Evolutionary conservation across 2,113 vertebrate species (phyloP), one percentile per base, ranked within the genome.

Genomic region (Eolophus roseicapilla): DNA sequence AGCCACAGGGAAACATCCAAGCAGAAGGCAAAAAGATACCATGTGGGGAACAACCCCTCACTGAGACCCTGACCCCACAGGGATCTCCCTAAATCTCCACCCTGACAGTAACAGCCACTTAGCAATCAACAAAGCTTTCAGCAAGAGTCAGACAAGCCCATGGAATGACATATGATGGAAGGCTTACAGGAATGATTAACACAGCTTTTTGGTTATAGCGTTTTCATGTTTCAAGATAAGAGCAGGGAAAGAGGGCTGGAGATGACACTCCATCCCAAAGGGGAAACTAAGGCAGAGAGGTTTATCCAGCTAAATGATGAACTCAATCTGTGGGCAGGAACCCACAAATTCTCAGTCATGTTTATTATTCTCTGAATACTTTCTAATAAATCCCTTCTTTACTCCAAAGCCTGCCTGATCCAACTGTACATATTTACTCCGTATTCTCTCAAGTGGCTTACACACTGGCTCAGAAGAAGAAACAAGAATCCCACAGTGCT

Each of bases 321-420:
- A 69, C 88, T 92, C 88, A 57, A 89, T 63, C 80, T 3, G 1
- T 16, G 59, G 93, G 90, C 93, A 93, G 57, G 62, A 78, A 73
- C 62, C 74, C 95, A 94, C 81, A 53, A 95, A 93, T 92, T 82
- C 77, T 87, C 80, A 80, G 74, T 35, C 28, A 91, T 94, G 93
- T 93, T 95, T 96, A 81, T 97, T 96, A 96, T 95, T 92, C 92
- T 82, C 80, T 50, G 81, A 95, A 91, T 79, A 79, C 83, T 95
- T 93, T 93, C 86, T 96, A 96, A 90, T 96, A 92, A 96, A 94
- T 92, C 92, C 84, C 76, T 82, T 92, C 90, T 93, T 94, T 79
- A 91, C 74, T 82, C 93, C 93, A 95, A 95, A 96, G 88, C 65
- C 63, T n/a, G 81, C 41, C 74, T 89, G 81, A 95, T 94, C 90